Base-by-base conservation (phyloP, 2,113 vertebrate genomes). In the Desmodus rotundus region DNA sequence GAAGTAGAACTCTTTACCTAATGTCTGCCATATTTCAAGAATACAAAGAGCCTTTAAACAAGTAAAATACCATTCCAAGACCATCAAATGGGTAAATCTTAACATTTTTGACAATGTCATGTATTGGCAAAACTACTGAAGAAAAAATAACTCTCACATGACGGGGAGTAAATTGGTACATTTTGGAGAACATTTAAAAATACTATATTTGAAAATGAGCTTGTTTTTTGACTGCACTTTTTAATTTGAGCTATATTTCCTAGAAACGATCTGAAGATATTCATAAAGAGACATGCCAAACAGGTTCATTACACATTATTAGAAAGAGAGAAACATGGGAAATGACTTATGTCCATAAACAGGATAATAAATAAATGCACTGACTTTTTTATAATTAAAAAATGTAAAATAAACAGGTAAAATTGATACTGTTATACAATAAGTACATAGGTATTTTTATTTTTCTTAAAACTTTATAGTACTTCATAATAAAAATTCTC, bases 61-160 rank as follows among this genome's bases (percentile, higher is more conserved):
- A 94, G 87, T 87, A 93, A 93, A 91, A 87, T 58, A 86, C 20
- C 47, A 93, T 67, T 43, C 17, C 31, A 17, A 19, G 87, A 78
- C 19, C 14, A 96, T 72, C 26, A 92, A 58, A 89, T 74, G 36
- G 28, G 4, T 7, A 91, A 52, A 68, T 45, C 47, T 92, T 56
- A 87, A 82, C 78, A 68, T 38, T 65, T 82, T 88, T 56, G 47
- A 91, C 78, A 68, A 20, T 63, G 16, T 83, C 74, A 80, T 88
- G 33, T 63, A 88, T 54, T 87, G 14, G 7, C 54, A 94, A n/a
- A 45, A 65, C 16, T 70, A 45, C 31, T 36, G n/a, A 56, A 52
- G 22, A 87, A 87, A 87, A 70, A 73, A 28, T 1, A 91, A 17
- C 8, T 95, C 36, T 87, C 45, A n/a, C 58, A 63, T 86, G 67